Evolutionary conservation across 2,888 invertebrate species (phyloP), one percentile per base, ranked within the genome.

Genomic region (Abrostola triplasia): DNA sequence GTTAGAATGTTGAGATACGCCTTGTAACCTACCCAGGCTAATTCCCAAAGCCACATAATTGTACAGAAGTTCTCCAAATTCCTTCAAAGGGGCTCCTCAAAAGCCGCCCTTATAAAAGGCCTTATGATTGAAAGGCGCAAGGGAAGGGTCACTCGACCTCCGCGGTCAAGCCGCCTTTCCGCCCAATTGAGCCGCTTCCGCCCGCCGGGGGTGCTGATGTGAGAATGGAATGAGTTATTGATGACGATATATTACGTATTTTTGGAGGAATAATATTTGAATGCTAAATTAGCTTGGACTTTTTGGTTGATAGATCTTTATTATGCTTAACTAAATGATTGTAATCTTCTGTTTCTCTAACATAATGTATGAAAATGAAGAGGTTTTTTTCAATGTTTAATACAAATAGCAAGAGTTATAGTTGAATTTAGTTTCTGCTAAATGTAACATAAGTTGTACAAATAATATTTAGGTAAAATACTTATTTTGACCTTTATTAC

Each of bases 141-240:
- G 87, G 85, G 84, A 88, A 90, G 92, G 92, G 92, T 92, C 92
- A 92, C 92, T 92, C 88, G 88, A 92, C 87, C 82, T 86, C 83
- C 78, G 83, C 89, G 91, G 92, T 92, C 92, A 92, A 92, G 92
- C 80, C 83, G 84, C 85, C 88, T 87, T 91, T 89, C 88, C 92
- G 91, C 90, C 88, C 91, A 92, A 92, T 92, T 89, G 91, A 90
- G 61, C 66, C 66, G 77, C 76, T 79, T 83, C 83, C 82, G 83
- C 62, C 59, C 58, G 72, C 66, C 57, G 59, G 57, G 77, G 71
- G 76, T 55, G 70, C 71, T 64, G 75, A 77, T 79, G 77, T 79
- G 80, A 65, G 75, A 76, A 70, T 63, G 64, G 65, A 71, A 80
- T 82, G 79, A 80, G 68, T 79, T 73, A 79, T 78, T 81, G 75